Evolutionary conservation across 2,113 vertebrate species (phyloP).

Genomic region (Pelecanus crispus): DNA sequence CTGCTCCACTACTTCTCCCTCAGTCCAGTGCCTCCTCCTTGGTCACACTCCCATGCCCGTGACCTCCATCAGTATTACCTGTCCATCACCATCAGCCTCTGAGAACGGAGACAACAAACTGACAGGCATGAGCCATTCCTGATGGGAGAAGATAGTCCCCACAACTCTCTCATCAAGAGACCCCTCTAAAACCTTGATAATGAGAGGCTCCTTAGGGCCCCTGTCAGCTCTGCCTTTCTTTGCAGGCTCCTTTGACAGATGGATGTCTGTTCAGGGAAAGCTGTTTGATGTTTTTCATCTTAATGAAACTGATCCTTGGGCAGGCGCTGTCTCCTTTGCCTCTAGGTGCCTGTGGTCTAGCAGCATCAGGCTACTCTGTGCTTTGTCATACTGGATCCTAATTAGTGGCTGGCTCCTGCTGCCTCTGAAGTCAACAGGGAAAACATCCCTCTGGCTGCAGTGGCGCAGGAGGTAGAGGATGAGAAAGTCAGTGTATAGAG

Average conservation of each 20-base stretch:
- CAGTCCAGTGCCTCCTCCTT: not conserved
- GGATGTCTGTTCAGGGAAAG: constrained; percentile 40
- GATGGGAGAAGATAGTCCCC: constrained; percentile 8
- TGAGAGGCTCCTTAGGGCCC: constrained; percentile 49
- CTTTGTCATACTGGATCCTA: constrained; percentile 53
- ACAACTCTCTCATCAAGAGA: not conserved
- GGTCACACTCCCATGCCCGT: constrained; percentile 22
- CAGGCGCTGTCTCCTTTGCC: constrained; percentile 27
- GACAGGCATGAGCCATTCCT: not conserved
- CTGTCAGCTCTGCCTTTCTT: constrained; percentile 59
- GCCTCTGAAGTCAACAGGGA: constrained; percentile 26
- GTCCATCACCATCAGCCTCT: constrained; percentile 10
- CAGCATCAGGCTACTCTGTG: constrained; percentile 20
- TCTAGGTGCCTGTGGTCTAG: constrained; percentile 17
- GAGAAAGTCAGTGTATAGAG: not conserved
- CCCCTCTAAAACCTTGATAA: constrained; percentile 47
- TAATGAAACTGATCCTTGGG: constrained; percentile 51
- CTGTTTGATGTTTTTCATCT: constrained; percentile 48
- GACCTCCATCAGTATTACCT: constrained; percentile 10
- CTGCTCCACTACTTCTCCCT: not conserved
- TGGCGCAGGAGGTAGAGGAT: not conserved
- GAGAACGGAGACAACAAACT: not conserved
- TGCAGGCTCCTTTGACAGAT: constrained; percentile 52
- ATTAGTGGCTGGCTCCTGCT: constrained; percentile 47
- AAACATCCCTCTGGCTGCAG: constrained; percentile 17